Conservation (phyloP, 2,888 invertebrate species). For the Agrochola litura region DNA sequence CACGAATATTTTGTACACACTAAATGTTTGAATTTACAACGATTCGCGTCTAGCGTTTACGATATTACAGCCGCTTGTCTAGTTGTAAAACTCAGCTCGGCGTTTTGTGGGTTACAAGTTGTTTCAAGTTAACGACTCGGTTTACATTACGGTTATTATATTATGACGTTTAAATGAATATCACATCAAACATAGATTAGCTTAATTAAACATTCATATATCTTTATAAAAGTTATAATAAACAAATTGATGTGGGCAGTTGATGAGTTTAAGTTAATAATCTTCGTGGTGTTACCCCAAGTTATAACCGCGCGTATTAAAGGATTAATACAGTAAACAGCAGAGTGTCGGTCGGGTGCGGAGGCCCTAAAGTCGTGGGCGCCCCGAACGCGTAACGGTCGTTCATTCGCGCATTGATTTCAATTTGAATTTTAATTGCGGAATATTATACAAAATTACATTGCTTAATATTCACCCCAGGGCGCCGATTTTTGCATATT, state of each 20-base stretch:
- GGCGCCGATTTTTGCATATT: slow-evolving; percentile 89
- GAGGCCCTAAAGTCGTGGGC: slow-evolving; percentile 37
- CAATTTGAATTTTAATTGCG: slow-evolving; percentile 91
- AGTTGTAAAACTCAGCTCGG: slow-evolving; percentile 58
- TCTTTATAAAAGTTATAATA: slow-evolving; percentile 51
- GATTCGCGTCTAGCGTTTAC: slow-evolving; percentile 61
- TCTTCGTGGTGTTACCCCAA: slow-evolving; percentile 49
- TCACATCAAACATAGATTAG: slow-evolving; percentile 44
- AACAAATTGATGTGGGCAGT: slow-evolving; percentile 36
- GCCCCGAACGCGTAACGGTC: slow-evolving; percentile 66
- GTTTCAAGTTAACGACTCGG: slow-evolving; percentile 63
- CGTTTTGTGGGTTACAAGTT: slow-evolving; percentile 60
- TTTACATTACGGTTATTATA: slow-evolving; percentile 68
- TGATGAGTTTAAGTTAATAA: slow-evolving; percentile 57
- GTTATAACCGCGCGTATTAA: slow-evolving; percentile 56
- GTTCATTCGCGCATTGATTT: slow-evolving; percentile 89
- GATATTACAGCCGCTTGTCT: slow-evolving; percentile 50
- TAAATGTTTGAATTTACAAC: slow-evolving; percentile 75
- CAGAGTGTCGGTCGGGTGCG: slow-evolving; percentile 32
- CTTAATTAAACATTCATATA: slow-evolving; percentile 55
- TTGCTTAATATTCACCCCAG: slow-evolving; percentile 90
- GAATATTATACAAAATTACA: slow-evolving; percentile 90
- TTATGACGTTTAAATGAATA: slow-evolving; percentile 53
- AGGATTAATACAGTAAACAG: slow-evolving; percentile 66
- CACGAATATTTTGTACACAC: slow-evolving; percentile 75